Base-by-base conservation (phyloP, 1,140 invertebrate genomes). In the Danaus melanippus region DNA sequence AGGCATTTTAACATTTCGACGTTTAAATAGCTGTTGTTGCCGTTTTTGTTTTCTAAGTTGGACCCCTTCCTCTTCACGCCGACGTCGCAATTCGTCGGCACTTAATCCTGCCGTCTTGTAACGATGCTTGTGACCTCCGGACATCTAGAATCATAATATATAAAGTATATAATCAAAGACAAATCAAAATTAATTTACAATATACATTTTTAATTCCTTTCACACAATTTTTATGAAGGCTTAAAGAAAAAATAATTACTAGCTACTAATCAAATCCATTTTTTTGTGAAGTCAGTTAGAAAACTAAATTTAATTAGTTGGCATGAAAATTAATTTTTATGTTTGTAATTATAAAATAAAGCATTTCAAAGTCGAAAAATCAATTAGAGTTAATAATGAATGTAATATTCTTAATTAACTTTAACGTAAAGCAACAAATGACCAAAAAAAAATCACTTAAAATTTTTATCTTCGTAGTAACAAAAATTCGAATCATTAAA, bases 51-150 rank as follows among this genome's bases (percentile, higher is more conserved):
- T 99, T 17, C 98, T 87, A 40, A 99, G 88, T 74, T 98, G 97
- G 17, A 99, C 94, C 40, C 97, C 97, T 88, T 98, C 97, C 77
- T 99, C 97, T 88, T 99, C 97, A 55, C 97, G 88, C 47, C 97
- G 88, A 52, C 97, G 90, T 15, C 98, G 88, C 56, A 98, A 87
- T 84, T 99, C 97, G 69, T 97, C 93, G 10, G 96, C 95, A 87
- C 98, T 97, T 62, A 98, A 85, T 5, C 93, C 95, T 61, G 92
- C 90, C 88, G 98, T 98, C 92, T 99, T 99, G 84, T 99, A 99
- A 58, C 96, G 93, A 85, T 97, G 93, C 75, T 97, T 95, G 84
- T 98, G 96, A 73, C 90, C 90, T 58, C 89, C 89, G 67, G 93
- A 94, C 93, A 94, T 94, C 91, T 92, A 32, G 2, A 32, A 32